phyloP scores from a whole-genome alignment of 2,113 vertebrate species.

The Columba janthina region DNA sequence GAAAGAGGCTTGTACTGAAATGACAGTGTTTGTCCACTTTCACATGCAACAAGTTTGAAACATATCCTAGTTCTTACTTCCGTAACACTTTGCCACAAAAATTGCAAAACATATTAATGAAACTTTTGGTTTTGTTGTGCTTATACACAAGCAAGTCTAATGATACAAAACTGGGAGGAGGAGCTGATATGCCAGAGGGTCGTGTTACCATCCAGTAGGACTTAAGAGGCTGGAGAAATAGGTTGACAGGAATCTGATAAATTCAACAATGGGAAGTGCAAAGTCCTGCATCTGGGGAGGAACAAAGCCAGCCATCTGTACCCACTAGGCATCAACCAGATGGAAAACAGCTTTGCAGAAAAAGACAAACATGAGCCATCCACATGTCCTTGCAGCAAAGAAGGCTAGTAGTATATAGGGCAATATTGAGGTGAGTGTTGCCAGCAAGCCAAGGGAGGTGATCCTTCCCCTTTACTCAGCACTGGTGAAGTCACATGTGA shows the following conservation, averaged over 20 bases:
- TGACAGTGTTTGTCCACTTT: background rate
- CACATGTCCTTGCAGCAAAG: background rate
- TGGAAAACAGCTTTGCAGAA: background rate
- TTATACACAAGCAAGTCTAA: background rate
- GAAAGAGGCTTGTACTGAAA: background rate
- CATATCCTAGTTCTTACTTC: background rate
- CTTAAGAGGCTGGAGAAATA: too few species aligned
- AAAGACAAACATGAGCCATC: background rate
- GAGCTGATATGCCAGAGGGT: too few species aligned
- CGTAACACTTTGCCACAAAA: background rate
- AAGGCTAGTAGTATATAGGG: background rate
- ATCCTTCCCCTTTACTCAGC: background rate
- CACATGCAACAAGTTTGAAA: background rate
- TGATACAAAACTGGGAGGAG: too few species aligned
- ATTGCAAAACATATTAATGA: background rate
- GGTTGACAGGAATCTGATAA: too few species aligned
- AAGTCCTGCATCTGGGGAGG: background rate
- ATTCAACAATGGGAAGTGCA: too few species aligned
- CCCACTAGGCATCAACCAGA: accelerated
- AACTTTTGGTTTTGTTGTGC: background rate
- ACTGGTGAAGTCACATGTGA: background rate
- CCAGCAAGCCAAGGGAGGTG: too few species aligned
- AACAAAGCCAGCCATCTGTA: background rate
- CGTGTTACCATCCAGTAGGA: too few species aligned
- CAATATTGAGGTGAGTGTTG: background rate